Evolutionary conservation across 2,113 vertebrate species (phyloP).

Genomic region (Bufo gargarizans): DNA sequence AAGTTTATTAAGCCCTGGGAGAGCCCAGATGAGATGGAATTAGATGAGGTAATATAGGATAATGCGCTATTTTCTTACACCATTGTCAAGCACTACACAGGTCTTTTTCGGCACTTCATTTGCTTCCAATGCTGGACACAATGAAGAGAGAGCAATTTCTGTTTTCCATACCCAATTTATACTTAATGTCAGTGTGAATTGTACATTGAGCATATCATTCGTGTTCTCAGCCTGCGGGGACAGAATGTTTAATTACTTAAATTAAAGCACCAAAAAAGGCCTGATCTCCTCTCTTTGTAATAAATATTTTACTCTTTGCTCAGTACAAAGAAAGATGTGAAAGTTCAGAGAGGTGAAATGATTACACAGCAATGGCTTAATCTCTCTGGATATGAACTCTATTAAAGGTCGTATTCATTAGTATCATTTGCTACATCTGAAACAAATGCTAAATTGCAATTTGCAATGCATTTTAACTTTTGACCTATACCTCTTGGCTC

Average conservation of each 20-base stretch:
- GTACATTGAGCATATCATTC: conserved; percentile 49
- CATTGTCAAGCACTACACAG: background rate
- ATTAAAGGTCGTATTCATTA: conserved; percentile 67
- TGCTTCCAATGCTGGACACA: background rate
- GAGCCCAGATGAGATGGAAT: conserved; percentile 96
- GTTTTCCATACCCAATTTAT: conserved; percentile 39
- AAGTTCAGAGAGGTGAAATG: conserved; percentile 65
- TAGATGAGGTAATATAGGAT: conserved; percentile 86
- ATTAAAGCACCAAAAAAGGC: conserved; percentile 64
- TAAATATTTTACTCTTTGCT: conserved; percentile 68
- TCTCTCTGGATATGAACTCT: conserved; percentile 63
- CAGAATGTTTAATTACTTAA: conserved; percentile 62
- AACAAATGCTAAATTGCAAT: conserved; percentile 62
- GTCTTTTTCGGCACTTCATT: background rate
- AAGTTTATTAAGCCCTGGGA: conserved; percentile 97
- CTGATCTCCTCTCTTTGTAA: conserved; percentile 63
- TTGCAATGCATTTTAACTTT: conserved; percentile 62
- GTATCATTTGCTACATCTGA: conserved; percentile 59
- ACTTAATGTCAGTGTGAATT: conserved; percentile 46
- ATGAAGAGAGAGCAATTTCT: background rate
- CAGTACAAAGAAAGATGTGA: conserved; percentile 61
- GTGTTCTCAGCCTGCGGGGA: conserved; percentile 23
- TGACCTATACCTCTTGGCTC: conserved; percentile 60
- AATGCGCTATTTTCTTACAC: conserved; percentile 40
- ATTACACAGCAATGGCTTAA: conserved; percentile 68